Conservation (phyloP, 2,888 invertebrate species). For the Scaptodrosophila latifasciaeformis region DNA sequence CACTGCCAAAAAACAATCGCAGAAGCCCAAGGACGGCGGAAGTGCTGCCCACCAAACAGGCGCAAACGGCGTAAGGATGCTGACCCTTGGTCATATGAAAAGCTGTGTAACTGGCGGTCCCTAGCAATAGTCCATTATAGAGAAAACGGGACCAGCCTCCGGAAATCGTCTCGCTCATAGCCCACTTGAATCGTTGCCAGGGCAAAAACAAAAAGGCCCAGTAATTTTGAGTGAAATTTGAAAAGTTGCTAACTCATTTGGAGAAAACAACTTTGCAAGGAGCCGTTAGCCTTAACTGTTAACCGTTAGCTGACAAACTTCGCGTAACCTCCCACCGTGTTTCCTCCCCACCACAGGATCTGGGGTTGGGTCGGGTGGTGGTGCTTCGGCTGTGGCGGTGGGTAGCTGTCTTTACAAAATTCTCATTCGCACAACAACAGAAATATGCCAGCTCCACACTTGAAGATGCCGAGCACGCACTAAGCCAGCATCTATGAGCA, state of each 20-base stretch:
- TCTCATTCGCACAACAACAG: slow-evolving; percentile 51
- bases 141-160: slow-evolving; percentile 32
- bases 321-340: too few species aligned
- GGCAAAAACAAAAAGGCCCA: background rate
- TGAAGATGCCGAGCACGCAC: slow-evolving; percentile 57
- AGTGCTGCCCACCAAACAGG: slow-evolving; percentile 51
- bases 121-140: slow-evolving; percentile 47
- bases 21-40: slow-evolving; percentile 53
- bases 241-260: slow-evolving; percentile 9
- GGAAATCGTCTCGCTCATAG: slow-evolving; percentile 47
- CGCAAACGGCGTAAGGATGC: slow-evolving; percentile 51
- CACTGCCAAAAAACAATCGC: slow-evolving; percentile 32
- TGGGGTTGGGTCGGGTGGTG: too few species aligned
- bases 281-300: background rate
- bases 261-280: background rate
- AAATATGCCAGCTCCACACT: slow-evolving; percentile 57
- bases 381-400: background rate
- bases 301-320: slow-evolving; percentile 1
- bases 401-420: slow-evolving; percentile 21
- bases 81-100: slow-evolving; percentile 20
- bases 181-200: background rate
- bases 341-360: slow-evolving; percentile 12
- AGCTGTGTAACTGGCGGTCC: slow-evolving; percentile 37
- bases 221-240: slow-evolving; percentile 7
- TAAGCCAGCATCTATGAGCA: slow-evolving; percentile 35